phyloP scores from a whole-genome alignment of 1,140 invertebrate genomes.

The Muscidifurax raptorellus region DNA sequence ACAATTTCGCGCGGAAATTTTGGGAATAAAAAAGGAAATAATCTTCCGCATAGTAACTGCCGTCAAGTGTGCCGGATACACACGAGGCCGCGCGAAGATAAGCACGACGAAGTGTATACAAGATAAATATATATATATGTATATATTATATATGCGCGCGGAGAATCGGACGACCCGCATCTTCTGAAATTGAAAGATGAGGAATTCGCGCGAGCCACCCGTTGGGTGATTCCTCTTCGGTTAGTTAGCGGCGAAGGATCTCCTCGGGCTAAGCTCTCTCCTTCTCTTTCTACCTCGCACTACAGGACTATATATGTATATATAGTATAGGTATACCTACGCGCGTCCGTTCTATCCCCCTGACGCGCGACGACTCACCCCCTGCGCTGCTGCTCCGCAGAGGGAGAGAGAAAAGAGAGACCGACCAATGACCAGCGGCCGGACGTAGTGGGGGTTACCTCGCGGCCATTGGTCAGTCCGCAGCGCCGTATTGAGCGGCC shows the following conservation, averaged over 20 bases:
- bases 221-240: constrained; percentile 69
- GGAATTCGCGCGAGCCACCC: constrained; percentile 60
- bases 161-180: too few relatives aligned
- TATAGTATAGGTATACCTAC: too few relatives aligned
- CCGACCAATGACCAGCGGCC: constrained; percentile 69
- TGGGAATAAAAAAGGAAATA: too few relatives aligned
- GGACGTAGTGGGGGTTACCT: constrained; percentile 66
- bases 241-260: constrained; percentile 72
- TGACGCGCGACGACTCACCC: not conserved
- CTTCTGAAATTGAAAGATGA: constrained; percentile 45
- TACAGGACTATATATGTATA: too few relatives aligned
- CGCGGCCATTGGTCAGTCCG: constrained; percentile 73
- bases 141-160: too few relatives aligned
- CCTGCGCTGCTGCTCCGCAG: not conserved
- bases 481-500: constrained; percentile 53
- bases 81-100: too few relatives aligned
- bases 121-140: too few relatives aligned
- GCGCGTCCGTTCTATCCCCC: not conserved
- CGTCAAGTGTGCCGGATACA: too few relatives aligned
- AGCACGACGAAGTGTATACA: too few relatives aligned
- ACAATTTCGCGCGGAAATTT: too few relatives aligned
- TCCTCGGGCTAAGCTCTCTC: constrained; percentile 20
- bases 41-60: too few relatives aligned
- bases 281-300: not conserved
- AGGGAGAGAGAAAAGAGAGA: constrained; percentile 63